A percentile compares a stretch with the other conserved stretches of the same genome.
phyloP scores from a whole-genome alignment of 1,140 invertebrate genomes.

The Ridgeia piscesae region DNA sequence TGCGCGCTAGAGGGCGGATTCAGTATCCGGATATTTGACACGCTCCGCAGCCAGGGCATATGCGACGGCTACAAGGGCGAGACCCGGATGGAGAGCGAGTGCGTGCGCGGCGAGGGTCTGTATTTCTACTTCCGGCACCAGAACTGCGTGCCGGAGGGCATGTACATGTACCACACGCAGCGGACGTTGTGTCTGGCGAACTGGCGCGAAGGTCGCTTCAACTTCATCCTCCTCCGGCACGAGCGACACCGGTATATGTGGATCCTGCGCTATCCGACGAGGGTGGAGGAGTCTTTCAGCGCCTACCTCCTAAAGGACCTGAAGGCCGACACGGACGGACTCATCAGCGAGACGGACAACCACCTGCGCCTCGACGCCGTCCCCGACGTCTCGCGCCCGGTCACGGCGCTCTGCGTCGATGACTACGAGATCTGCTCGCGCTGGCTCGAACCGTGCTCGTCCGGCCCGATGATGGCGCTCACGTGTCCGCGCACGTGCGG shows the following conservation, averaged over 20 bases:
- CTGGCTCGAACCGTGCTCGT: constrained; percentile 19
- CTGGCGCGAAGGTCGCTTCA: constrained; percentile 25
- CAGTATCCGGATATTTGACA: constrained; percentile 25
- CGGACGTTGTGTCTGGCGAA: constrained; percentile 25
- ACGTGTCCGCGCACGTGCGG: constrained; percentile 28
- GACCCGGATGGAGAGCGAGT: constrained; percentile 28
- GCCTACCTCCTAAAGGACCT: constrained; percentile 28
- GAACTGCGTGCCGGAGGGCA: constrained; percentile 28
- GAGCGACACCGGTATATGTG: constrained; percentile 26
- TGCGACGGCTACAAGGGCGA: constrained; percentile 29
- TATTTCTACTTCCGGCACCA: constrained; percentile 31
- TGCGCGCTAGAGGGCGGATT: constrained; percentile 26
- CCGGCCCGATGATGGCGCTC: constrained; percentile 21
- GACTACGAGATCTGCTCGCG: constrained; percentile 27
- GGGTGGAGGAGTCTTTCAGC: constrained; percentile 20
- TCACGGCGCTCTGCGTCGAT: constrained; percentile 29
- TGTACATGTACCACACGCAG: constrained; percentile 29
- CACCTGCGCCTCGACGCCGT: constrained; percentile 28
- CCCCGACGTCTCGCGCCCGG: constrained; percentile 24
- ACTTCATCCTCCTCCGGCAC: constrained; percentile 25
- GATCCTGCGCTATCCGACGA: constrained; percentile 22
- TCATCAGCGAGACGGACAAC: background rate
- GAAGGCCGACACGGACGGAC: background rate
- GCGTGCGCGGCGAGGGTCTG: constrained; percentile 22
- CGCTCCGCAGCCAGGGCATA: background rate